Base-by-base conservation (phyloP, 2,113 vertebrate species). In the Enhydra lutris region DNA sequence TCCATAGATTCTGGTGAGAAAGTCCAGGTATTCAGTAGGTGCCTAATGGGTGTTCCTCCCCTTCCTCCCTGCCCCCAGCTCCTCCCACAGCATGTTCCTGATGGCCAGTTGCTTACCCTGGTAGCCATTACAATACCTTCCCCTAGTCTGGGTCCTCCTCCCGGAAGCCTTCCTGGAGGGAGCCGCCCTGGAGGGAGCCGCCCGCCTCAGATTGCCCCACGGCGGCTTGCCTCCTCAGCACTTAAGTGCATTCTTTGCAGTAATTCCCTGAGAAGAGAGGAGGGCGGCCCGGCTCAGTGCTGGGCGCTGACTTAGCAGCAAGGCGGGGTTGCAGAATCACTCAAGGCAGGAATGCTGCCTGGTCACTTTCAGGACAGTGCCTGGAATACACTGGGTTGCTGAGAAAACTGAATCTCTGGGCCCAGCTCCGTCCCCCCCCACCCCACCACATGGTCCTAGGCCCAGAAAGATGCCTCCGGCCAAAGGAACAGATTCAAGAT, bases 221-320 rank as follows among this genome's bases (percentile, higher is more conserved):
- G 23, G 29, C 0, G 0, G 94, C 96, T 95, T 98, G 98, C 97
- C 94, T 86, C 29, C 97, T 98, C 97, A 98, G 97, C 97, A 97
- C 69, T 98, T 96, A 10, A 50, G 39, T 79, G 78, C 95, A 94
- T 97, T 98, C 97, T 98, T 97, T 69, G 39, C 88, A 94, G 94
- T 96, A 97, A 97, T 96, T 97, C 98, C 95, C 91, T 85, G 85
- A 69, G 79, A 98, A 94, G 76, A 71, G 2, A 21, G 57, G 78
- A 92, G 89, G 95, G 91, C 95, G 93, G 74, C 93, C 86, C 21
- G 29, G 57, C 79, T 74, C 50, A 67, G 93, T 78, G 59, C 91
- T 47, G n/a, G 31, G 59, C 4, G 96, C 98, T 98, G 97, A 98
- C 97, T 97, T 97, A 88, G 97, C 97, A 98, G 69, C 81, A 47